Conservation (phyloP, 2,888 invertebrate genomes). For the Galeopsomyia nigrocyanea region DNA sequence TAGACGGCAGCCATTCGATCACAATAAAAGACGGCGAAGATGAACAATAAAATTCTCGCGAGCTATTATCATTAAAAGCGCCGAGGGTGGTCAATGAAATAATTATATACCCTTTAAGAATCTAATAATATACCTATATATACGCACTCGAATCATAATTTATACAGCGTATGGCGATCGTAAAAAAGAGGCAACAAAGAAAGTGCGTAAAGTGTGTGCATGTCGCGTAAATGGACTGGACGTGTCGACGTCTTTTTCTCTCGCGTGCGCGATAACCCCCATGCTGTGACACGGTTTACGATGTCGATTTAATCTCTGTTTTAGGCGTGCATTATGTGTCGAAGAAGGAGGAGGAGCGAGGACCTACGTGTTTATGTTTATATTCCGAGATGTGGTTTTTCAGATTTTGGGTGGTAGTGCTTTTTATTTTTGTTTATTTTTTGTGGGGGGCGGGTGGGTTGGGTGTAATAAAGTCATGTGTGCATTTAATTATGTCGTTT, state of each 20-base stretch:
- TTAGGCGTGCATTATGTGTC: too few species aligned
- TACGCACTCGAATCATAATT: conserved; percentile 29
- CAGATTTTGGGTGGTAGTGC: too few species aligned
- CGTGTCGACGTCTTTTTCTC: conserved; percentile 12
- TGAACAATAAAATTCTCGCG: not conserved
- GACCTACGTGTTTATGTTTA: too few species aligned
- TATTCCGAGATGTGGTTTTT: too few species aligned
- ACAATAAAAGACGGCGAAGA: not conserved
- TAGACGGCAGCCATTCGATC: too few species aligned
- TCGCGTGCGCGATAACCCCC: not conserved
- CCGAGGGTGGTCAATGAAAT: not conserved
- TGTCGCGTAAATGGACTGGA: conserved; percentile 25
- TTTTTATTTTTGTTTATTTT: too few species aligned
- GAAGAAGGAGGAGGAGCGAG: too few species aligned
- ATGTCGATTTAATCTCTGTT: conserved; percentile 20
- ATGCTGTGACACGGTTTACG: conserved; percentile 12
- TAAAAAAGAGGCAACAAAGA: too few species aligned
- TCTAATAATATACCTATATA: not conserved
- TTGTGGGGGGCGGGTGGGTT: too few species aligned
- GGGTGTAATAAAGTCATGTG: too few species aligned
- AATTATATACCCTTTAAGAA: conserved; percentile 6
- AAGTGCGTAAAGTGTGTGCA: not conserved
- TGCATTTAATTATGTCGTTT: too few species aligned
- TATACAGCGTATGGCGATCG: conserved; percentile 29
- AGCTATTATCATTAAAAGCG: too few species aligned